Base-by-base conservation (phyloP, 2,888 invertebrate species). In the Leptopilina drosophilae region DNA sequence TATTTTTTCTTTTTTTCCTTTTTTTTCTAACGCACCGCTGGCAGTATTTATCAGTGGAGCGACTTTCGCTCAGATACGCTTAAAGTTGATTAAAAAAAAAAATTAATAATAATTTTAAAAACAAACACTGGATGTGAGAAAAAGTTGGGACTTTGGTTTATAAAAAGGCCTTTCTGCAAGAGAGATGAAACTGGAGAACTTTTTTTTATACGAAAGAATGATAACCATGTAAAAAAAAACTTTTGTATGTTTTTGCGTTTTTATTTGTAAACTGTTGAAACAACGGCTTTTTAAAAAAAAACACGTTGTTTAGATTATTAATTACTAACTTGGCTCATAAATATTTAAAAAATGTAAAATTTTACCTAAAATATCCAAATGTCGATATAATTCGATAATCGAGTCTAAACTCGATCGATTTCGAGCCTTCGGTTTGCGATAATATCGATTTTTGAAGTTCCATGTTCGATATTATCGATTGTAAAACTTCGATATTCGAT, bases 41-140 rank as follows among this genome's bases (percentile, higher is more conserved):
- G 73, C 73, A 73, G 73, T 73, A 73, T 73, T 73, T 56, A 73
- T 56, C 73, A 73, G 73, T 73, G 73, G 73, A 73, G 73, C 73
- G 73, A 56, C 33, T 73, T 56, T 73, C 73, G 73, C 73, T 73
- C 73, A 73, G 73, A 73, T 73, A 73, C 73, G 73, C 73, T 73
- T 73, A 73, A 49, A 64, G 20, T 49, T 62, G 11, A 62, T 62
- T 12, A 2, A 56, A 73, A 33, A 73, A 49, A 53, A 76, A n/a
- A n/a, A 59, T 12, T n/a, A 15, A 59, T 59, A 15, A 59, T 15
- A 59, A 12, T 59, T 59, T n/a, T 7, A 1, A 59, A 59, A 8
- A 15, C n/a, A 59, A 59, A 59, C n/a, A 15, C n/a, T 59, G 14
- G 7, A 59, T 59, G 62, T 8, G n/a, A 73, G 56, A 73, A 73